Evolutionary conservation across 1,140 invertebrate genomes (phyloP).

Genomic region (Eueides isabella): DNA sequence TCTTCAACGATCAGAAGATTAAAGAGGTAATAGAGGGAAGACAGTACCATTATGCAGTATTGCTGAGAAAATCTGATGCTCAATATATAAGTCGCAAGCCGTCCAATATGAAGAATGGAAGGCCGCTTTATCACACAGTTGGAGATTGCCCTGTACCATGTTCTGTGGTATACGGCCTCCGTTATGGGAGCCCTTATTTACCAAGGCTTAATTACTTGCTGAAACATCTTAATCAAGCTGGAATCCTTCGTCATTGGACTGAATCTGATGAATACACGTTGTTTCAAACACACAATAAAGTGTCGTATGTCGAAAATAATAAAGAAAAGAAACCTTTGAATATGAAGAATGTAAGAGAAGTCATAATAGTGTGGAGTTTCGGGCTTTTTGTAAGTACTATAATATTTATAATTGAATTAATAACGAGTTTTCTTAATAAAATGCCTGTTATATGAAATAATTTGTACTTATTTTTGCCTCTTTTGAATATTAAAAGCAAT

Average conservation of each 20-base stretch:
- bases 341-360: constrained; percentile 55
- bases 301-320: constrained; percentile 47
- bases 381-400: constrained; percentile 54
- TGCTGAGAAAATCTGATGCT: constrained; percentile 64
- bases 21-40: constrained; percentile 61
- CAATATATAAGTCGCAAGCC: constrained; percentile 58
- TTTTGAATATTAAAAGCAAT: constrained; percentile 13
- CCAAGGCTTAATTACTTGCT: constrained; percentile 59
- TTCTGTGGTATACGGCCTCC: constrained; percentile 65
- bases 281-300: constrained; percentile 40
- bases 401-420: constrained; percentile 56
- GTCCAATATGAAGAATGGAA: constrained; percentile 60
- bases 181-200: constrained; percentile 72
- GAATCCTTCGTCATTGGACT: constrained; percentile 66
- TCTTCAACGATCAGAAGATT: constrained; percentile 61
- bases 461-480: neutral
- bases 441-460: constrained; percentile 5
- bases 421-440: constrained; percentile 10
- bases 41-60: constrained; percentile 63
- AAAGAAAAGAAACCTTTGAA: constrained; percentile 62
- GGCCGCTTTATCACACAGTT: constrained; percentile 62
- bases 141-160: constrained; percentile 70
- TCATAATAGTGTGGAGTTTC: constrained; percentile 60
- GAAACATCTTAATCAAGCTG: constrained; percentile 62
- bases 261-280: constrained; percentile 57